Evolutionary conservation across 2,113 vertebrate genomes (phyloP).

Genomic region (Alouatta palliata): DNA sequence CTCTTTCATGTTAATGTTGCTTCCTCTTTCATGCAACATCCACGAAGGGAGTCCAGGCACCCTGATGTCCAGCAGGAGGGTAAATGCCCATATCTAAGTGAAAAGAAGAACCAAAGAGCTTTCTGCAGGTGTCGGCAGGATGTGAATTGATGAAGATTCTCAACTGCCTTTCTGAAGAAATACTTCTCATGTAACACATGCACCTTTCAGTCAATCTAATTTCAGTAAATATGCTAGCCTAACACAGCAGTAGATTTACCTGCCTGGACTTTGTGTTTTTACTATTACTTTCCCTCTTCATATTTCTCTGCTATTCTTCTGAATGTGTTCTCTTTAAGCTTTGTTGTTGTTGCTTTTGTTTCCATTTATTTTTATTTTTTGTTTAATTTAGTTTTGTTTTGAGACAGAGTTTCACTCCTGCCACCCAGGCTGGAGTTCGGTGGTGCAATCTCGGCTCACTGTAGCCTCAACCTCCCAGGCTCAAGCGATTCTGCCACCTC

Average conservation of each 20-base stretch:
- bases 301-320: neutral
- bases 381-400: too few species aligned
- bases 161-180: neutral
- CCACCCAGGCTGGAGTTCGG: too few species aligned
- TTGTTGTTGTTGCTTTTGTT: neutral
- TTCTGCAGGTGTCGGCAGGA: neutral
- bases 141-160: neutral
- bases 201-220: neutral
- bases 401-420: too few species aligned
- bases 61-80: neutral
- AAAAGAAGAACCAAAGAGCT: neutral
- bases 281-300: neutral
- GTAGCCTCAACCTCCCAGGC: too few species aligned
- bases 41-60: accelerated
- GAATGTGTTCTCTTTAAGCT: neutral
- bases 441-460: too few species aligned
- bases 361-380: neutral
- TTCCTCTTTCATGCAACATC: neutral
- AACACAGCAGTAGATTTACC: accelerated
- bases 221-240: neutral
- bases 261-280: neutral
- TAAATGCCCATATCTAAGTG: neutral
- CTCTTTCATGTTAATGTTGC: too few species aligned
- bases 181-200: accelerated
- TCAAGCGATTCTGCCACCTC: too few species aligned